Evolutionary conservation across 2,113 vertebrate genomes (phyloP), one percentile per base, ranked within the genome.

Genomic region (Orcinus orca): DNA sequence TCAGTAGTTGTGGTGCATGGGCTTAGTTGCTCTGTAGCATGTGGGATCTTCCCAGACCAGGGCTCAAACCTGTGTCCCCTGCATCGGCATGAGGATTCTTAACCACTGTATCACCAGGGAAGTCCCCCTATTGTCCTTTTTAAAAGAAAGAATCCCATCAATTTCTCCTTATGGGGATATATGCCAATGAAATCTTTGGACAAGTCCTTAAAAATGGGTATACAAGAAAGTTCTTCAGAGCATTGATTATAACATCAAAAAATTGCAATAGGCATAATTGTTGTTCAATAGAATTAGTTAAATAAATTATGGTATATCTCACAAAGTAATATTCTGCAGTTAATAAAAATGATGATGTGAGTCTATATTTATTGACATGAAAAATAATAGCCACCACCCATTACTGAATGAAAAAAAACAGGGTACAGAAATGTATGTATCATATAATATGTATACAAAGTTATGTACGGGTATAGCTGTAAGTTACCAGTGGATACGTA

Each of bases 191-290:
- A 65, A 80, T 90, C 53, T 91, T 80, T 87, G 53, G 25, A 92
- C 44, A 83, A 97, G 60, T 60, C 86, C 17, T 84, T 96, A 97
- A 97, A 97, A 98, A 87, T 74, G 33, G 18, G 88, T 81, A 23
- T 84, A 91, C 11, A 95, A 97, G 53, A 89, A 92, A 86, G 20
- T 80, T 71, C 82, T 93, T 96, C 90, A 92, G 55, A 95, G 50
- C 44, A 93, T 53, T 82, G 77, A 94, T 89, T 95, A 91, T 41
- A 94, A 85, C 79, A 95, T 83, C n/a, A 82, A 97, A 97, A 96
- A 76, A 38, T 47, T 92, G 10, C 58, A 97, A 92, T 44, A 33
- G 31, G n/a, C 74, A 92, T 87, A 90, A 96, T 89, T 96, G 36
- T 83, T 96, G 55, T 88, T 96, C 73, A 93, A 84, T 92, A 96